Base-by-base conservation (phyloP, 2,797 vertebrate genomes). In the Sebastes cheni region DNA sequence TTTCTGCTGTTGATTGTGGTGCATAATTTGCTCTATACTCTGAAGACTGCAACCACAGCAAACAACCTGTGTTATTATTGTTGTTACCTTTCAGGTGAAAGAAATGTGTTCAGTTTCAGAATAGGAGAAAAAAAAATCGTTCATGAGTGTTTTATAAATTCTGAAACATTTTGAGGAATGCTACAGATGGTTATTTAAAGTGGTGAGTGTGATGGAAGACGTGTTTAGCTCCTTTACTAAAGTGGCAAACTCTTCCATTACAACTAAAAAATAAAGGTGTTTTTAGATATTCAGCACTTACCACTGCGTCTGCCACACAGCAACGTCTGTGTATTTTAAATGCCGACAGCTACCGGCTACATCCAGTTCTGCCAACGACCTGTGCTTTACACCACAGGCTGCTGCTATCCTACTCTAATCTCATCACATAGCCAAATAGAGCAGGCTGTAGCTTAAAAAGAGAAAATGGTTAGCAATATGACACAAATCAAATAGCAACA, bases 1-100 rank as follows among this genome's bases (percentile, higher is more conserved):
- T 83, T 79, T 74, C 76, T 75, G 86, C 68, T 42, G 82, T 36
- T 92, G 87, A 91, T 90, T 92, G 81, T 85, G 88, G 18, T 13
- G 88, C 84, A 91, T 92, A 88, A 90, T 91, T 84, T 70, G 20
- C 80, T 82, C 60, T 25, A 5, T 56, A 29, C 61, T 61, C 59
- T 59, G 78, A 83, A 77, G 55, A 80, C 52, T 59, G 70, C 76
- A 79, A 56, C 58, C 71, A 65, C 39, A 2, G 81, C 61, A 50
- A 79, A 77, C 65, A 75, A 69, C 55, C 29, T 0, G 29, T 32
- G 67, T 52, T 76, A 23, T 70, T 52, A 52, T 46, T 73, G 68
- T 69, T 73, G 36, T 72, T 58, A 83, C 67, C 39, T 77, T 80
- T 72, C 16, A 71, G 60, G 54, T 8, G 59, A 69, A 74, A 50